phyloP scores from a whole-genome alignment of 2,113 vertebrate species.

The Scophthalmus maximus region DNA sequence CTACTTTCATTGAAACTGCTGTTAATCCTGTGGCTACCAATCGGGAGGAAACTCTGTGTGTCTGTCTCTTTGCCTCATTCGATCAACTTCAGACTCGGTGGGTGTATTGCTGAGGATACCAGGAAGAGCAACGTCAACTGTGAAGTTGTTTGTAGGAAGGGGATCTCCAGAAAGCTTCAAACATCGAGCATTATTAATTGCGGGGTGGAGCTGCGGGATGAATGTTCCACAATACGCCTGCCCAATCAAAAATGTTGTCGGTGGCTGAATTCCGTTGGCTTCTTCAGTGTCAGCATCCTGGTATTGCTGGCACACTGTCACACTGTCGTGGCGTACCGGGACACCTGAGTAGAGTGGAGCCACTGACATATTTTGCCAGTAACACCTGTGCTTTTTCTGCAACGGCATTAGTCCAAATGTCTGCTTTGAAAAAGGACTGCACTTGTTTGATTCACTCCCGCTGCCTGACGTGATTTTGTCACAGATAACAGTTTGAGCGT shows the following conservation, averaged over 20 bases:
- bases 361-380: not conserved
- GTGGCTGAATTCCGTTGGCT: conserved; percentile 1
- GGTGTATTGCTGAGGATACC: not conserved
- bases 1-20: no score
- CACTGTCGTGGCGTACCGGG: not conserved
- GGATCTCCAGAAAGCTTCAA: no score
- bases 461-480: conserved; percentile 6
- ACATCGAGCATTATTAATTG: not conserved
- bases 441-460: not conserved
- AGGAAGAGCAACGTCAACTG: no score
- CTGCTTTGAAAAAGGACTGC: not conserved
- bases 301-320: not conserved
- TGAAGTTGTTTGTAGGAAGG: no score
- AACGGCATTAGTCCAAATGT: not conserved
- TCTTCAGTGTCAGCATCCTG: not conserved
- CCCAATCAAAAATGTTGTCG: no score
- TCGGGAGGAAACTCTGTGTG: not conserved
- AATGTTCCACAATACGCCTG: no score
- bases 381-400: not conserved
- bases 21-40: no score
- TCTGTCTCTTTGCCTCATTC: not conserved
- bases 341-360: not conserved
- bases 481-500: not conserved
- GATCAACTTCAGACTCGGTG: not conserved
- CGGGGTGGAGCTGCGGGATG: not conserved